Conservation (phyloP, 2,888 invertebrate genomes). For the Operophtera brumata region DNA sequence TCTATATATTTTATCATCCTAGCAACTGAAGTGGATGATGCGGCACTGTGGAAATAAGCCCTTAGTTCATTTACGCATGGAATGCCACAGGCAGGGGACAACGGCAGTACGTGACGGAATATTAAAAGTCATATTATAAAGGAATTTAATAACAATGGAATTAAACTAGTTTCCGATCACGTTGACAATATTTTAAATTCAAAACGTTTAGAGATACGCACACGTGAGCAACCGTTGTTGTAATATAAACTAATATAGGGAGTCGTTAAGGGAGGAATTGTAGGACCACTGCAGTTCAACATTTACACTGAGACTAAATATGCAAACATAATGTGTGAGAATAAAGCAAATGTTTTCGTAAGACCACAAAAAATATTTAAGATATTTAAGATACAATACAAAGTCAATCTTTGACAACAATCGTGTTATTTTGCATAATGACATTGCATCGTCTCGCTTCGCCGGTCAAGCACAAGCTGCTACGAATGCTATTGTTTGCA, state of each 20-base stretch:
- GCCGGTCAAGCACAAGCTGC: slow-evolving; percentile 27
- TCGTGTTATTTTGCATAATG: slow-evolving; percentile 32
- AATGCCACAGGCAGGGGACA: slow-evolving; percentile 35
- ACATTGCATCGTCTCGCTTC: slow-evolving; percentile 27
- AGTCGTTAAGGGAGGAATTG: neutral
- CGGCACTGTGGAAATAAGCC: slow-evolving; percentile 33
- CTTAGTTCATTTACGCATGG: slow-evolving; percentile 37
- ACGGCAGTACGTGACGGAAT: slow-evolving; percentile 43
- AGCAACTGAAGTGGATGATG: slow-evolving; percentile 30
- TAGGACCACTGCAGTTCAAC: neutral
- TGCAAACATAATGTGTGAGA: neutral
- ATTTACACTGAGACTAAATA: neutral
- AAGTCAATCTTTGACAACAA: slow-evolving; percentile 27
- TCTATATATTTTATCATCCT: neutral
- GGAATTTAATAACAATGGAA: slow-evolving; percentile 45
- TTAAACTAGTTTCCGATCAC: slow-evolving; percentile 43
- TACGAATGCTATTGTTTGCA: slow-evolving; percentile 8
- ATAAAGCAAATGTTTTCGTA: neutral
- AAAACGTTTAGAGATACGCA: slow-evolving; percentile 33
- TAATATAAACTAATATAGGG: slow-evolving; percentile 16
- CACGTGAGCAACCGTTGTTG: slow-evolving; percentile 30
- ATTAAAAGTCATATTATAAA: slow-evolving; percentile 42
- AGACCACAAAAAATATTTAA: neutral
- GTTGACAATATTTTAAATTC: slow-evolving; percentile 40
- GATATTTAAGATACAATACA: slow-evolving; percentile 7